phyloP scores from a whole-genome alignment of 2,888 invertebrate species.

The Cataglyphis altisquamis region DNA sequence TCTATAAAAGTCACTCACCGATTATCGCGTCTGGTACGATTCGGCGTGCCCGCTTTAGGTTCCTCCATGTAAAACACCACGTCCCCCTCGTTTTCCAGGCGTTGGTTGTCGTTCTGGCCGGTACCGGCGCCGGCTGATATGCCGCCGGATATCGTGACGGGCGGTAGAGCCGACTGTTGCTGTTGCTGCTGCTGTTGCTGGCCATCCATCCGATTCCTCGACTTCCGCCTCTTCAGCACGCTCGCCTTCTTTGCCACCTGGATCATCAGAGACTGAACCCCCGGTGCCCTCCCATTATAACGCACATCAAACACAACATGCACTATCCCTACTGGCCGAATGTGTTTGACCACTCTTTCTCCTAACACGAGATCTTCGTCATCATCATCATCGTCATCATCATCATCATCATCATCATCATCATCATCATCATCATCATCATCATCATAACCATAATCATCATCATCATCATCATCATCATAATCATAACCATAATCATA shows the following conservation, averaged over 20 bases:
- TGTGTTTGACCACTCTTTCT: slow-evolving; percentile 5
- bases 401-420: slow-evolving; percentile 7
- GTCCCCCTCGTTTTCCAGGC: slow-evolving; percentile 89
- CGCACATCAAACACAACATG: slow-evolving; percentile 85
- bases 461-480: too few relatives aligned
- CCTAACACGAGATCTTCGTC: background rate
- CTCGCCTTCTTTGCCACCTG: slow-evolving; percentile 92
- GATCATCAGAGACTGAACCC: slow-evolving; percentile 90
- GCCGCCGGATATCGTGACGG: slow-evolving; percentile 75
- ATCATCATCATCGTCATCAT: slow-evolving; percentile 1
- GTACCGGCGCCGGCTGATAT: slow-evolving; percentile 59
- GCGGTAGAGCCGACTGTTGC: slow-evolving; percentile 73
- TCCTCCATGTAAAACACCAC: slow-evolving; percentile 90
- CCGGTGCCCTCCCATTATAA: slow-evolving; percentile 85
- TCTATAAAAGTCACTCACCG: slow-evolving; percentile 81
- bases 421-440: background rate
- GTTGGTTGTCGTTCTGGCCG: slow-evolving; percentile 77
- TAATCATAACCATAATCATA: too few relatives aligned
- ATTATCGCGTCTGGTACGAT: slow-evolving; percentile 83
- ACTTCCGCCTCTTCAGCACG: slow-evolving; percentile 91
- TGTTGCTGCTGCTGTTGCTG: slow-evolving; percentile 79
- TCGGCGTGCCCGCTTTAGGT: slow-evolving; percentile 87
- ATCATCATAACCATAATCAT: background rate
- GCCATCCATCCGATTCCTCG: slow-evolving; percentile 89
- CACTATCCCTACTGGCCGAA: slow-evolving; percentile 80